These are phyloP conservation scores for Cynoglossus semilaevis DNA, from an alignment of 2,113 vertebrate species.

Conservation along the genomic window DNA sequence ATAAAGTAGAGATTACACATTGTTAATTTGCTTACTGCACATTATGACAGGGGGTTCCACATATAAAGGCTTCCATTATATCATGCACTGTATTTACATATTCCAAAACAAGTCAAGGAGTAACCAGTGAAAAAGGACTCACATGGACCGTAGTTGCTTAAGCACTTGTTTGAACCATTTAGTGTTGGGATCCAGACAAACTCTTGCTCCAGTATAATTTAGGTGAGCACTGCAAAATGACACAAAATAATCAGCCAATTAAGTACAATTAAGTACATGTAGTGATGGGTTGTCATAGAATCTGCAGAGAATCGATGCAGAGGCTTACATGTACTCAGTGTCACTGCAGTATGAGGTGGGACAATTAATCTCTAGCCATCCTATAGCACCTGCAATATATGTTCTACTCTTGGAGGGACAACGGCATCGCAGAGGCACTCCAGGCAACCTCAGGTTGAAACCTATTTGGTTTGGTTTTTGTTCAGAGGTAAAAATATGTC, in stretches of 20 bases:
- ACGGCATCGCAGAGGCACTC: slow-evolving; percentile 75
- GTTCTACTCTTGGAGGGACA: slow-evolving; percentile 73
- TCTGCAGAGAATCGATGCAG: neutral
- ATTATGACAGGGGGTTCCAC: no score
- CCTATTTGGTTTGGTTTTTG: slow-evolving; percentile 49
- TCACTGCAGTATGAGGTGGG: slow-evolving; percentile 78
- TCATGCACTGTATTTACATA: neutral
- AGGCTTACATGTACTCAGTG: slow-evolving; percentile 83
- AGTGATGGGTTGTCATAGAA: neutral
- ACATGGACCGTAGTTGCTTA: slow-evolving; percentile 42
- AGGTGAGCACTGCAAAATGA: slow-evolving; percentile 65
- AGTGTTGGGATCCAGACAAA: slow-evolving; percentile 71
- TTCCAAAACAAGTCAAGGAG: no score
- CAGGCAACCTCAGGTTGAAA: slow-evolving; percentile 18
- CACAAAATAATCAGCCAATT: neutral
- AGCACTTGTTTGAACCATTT: slow-evolving; percentile 72
- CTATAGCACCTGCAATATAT: slow-evolving; percentile 72
- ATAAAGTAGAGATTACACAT: neutral
- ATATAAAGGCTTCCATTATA: no score
- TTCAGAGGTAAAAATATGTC: slow-evolving; percentile 1
- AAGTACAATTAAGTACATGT: neutral
- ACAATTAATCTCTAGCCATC: slow-evolving; percentile 70
- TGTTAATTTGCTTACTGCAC: neutral
- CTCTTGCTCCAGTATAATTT: slow-evolving; percentile 47
- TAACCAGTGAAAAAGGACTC: slow-evolving; percentile 10